These are phyloP conservation scores for Dioctria rufipes DNA, from an alignment of 2,888 invertebrate genomes.

Conservation along the genomic window DNA sequence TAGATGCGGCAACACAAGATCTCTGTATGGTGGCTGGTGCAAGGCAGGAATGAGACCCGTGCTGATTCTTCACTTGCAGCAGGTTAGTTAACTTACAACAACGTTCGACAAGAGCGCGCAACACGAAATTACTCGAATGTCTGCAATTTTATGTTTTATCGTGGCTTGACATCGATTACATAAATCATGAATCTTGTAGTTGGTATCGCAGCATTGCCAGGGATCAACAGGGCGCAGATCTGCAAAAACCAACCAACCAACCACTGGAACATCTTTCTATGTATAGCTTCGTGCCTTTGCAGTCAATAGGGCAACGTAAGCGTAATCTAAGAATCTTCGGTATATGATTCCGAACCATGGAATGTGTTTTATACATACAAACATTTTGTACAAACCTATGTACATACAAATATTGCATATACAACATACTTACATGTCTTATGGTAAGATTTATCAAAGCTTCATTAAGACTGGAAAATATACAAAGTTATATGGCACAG, in stretches of 20 bases:
- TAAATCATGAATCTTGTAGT: conserved; percentile 39
- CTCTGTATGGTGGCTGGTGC: no score
- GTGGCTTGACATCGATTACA: conserved; percentile 50
- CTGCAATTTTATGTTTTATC: conserved; percentile 49
- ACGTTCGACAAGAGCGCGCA: conserved; percentile 39
- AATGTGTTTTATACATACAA: no score
- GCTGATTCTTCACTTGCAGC: conserved; percentile 19
- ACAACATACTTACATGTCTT: no score
- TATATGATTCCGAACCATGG: no score
- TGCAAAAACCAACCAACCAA: no score
- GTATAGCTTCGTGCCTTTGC: neutral
- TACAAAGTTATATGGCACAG: neutral
- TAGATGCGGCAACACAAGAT: neutral
- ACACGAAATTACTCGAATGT: conserved; percentile 48
- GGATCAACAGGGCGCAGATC: conserved; percentile 16
- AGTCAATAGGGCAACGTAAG: no score
- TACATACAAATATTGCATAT: no score
- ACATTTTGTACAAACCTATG: no score
- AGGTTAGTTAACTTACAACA: neutral
- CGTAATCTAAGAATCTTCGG: neutral
- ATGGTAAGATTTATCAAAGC: no score
- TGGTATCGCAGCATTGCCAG: neutral
- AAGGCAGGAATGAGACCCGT: neutral
- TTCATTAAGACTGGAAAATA: no score
- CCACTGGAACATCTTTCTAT: no score